phyloP scores from a whole-genome alignment of 2,888 invertebrate genomes.

The Masnerella sp. region DNA sequence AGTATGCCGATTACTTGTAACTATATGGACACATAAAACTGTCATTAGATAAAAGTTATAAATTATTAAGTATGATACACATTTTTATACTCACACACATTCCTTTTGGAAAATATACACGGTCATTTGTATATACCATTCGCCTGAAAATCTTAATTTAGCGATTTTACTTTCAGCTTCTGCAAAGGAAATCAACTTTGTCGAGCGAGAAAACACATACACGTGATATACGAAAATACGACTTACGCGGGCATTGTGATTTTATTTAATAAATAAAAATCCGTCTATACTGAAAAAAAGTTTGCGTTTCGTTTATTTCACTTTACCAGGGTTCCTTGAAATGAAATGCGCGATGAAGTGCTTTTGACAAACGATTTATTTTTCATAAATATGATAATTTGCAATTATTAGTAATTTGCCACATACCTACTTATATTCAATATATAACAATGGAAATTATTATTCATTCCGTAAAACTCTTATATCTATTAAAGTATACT shows the following conservation, averaged over 20 bases:
- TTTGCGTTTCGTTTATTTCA: too few relatives aligned
- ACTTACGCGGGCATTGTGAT: constrained; percentile 69
- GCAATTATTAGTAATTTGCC: too few relatives aligned
- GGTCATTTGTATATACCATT: constrained; percentile 63
- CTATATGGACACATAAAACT: constrained; percentile 61
- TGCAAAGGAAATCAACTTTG: constrained; percentile 59
- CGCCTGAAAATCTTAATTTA: constrained; percentile 59
- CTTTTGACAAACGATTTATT: too few relatives aligned
- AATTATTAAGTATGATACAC: constrained; percentile 60
- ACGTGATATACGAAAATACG: constrained; percentile 68
- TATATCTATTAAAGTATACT: too few relatives aligned
- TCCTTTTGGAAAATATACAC: constrained; percentile 63
- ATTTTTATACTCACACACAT: constrained; percentile 60
- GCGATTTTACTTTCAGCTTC: constrained; percentile 59
- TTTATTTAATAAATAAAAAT: constrained; percentile 68
- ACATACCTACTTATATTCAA: too few relatives aligned
- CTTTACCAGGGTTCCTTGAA: too few relatives aligned
- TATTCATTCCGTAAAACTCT: too few relatives aligned
- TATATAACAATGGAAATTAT: too few relatives aligned
- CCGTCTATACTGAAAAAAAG: constrained; percentile 65
- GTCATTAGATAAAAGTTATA: constrained; percentile 61
- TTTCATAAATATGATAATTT: too few relatives aligned
- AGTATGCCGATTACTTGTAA: constrained; percentile 62
- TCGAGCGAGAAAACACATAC: constrained; percentile 63
- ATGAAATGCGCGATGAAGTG: too few relatives aligned